Conservation (phyloP, 2,888 invertebrate species). For the Tricholauxania praeusta region DNA sequence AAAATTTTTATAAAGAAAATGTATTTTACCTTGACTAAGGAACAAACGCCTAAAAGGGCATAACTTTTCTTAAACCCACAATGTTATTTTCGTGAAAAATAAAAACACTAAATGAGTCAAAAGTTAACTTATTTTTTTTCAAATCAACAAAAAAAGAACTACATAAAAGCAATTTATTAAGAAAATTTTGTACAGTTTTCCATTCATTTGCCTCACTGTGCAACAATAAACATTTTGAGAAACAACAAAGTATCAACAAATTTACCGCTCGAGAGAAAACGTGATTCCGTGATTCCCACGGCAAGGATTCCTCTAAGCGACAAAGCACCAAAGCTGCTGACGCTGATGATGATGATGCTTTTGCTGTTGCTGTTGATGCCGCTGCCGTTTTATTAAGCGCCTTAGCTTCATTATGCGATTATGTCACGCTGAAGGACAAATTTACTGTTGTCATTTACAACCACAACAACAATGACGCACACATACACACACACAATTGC, state of each 20-base stretch:
- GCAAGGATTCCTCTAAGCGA: not conserved
- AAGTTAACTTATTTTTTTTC: too few relatives aligned
- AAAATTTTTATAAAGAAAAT: too few relatives aligned
- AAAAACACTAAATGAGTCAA: too few relatives aligned
- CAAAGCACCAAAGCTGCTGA: not conserved
- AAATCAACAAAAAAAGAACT: too few relatives aligned
- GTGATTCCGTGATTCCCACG: not conserved
- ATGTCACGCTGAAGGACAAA: constrained; percentile 33
- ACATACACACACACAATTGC: not conserved
- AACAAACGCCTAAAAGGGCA: too few relatives aligned
- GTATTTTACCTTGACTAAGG: too few relatives aligned
- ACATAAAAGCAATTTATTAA: too few relatives aligned
- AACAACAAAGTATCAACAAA: not conserved
- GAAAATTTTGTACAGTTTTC: too few relatives aligned
- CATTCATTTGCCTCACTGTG: too few relatives aligned
- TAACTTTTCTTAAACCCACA: too few relatives aligned
- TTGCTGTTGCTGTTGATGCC: not conserved
- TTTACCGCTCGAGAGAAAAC: not conserved
- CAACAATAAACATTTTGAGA: not conserved
- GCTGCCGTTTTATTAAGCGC: constrained; percentile 34
- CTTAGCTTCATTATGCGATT: constrained; percentile 38
- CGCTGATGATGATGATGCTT: constrained; percentile 17
- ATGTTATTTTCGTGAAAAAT: too few relatives aligned
- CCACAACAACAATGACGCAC: not conserved
- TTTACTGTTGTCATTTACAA: constrained; percentile 11